These are phyloP conservation scores for Oreochromis aureus DNA, from an alignment of 2,113 vertebrate species.

Conservation along the genomic window DNA sequence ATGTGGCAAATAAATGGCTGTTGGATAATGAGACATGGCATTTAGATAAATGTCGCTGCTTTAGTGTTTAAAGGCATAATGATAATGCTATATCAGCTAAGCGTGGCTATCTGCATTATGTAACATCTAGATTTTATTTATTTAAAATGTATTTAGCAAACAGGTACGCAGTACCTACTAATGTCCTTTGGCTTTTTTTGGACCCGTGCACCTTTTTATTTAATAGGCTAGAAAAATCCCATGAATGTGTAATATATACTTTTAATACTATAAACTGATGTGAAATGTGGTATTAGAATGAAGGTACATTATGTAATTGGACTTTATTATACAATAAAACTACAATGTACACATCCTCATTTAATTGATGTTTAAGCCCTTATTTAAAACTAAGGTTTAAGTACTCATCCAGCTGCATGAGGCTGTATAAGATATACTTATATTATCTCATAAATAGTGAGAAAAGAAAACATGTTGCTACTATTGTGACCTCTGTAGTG, in stretches of 20 bases:
- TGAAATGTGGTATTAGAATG: not conserved
- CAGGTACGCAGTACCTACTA: not conserved
- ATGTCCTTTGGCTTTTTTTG: not conserved
- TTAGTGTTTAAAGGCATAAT: not conserved
- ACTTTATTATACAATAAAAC: not conserved
- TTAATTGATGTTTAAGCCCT: not conserved
- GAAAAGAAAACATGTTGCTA: not conserved
- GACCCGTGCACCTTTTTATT: not conserved
- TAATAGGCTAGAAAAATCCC: not conserved
- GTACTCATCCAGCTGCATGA: not conserved
- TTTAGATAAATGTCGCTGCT: slow-evolving; percentile 17
- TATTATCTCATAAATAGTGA: not conserved
- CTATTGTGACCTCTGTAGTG: not conserved
- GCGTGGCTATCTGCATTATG: not conserved
- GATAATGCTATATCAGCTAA: not conserved
- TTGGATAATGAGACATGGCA: not conserved
- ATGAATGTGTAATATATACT: not conserved
- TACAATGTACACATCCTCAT: not conserved
- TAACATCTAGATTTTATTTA: not conserved
- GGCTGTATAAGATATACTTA: not conserved
- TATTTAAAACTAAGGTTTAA: not conserved
- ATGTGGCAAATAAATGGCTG: not conserved
- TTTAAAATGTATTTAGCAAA: not conserved
- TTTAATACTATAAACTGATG: not conserved
- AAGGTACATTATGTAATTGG: not conserved